A percentile compares a stretch with the other conserved stretches of the same genome.
Evolutionary conservation across 2,113 vertebrate genomes (phyloP).

Genomic region (Xerus inauris): DNA sequence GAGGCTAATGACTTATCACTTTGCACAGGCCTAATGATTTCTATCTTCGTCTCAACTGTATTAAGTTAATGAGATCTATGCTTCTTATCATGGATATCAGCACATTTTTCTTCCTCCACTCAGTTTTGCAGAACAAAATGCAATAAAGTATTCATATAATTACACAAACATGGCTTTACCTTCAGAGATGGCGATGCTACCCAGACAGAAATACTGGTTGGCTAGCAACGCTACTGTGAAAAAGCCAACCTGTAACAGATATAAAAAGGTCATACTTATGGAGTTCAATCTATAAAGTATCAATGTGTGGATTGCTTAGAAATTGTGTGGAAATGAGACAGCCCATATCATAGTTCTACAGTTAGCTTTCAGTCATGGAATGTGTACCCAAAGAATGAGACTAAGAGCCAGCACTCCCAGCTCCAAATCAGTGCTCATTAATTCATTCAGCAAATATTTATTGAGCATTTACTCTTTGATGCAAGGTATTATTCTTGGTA

Average conservation of each 20-base stretch:
- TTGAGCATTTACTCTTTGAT: background rate
- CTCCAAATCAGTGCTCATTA: constrained; percentile 17
- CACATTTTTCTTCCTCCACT: constrained; percentile 49
- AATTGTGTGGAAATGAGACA: background rate
- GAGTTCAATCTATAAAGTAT: constrained; percentile 26
- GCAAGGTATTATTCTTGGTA: background rate
- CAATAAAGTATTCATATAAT: constrained; percentile 53
- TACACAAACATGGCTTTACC: constrained; percentile 43
- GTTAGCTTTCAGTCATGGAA: background rate
- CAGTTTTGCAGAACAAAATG: constrained; percentile 53
- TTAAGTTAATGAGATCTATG: constrained; percentile 68
- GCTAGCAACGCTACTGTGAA: background rate
- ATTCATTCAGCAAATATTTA: background rate
- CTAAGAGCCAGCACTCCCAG: background rate
- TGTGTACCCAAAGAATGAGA: background rate
- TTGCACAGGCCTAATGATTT: constrained; percentile 61
- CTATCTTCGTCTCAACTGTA: constrained; percentile 64
- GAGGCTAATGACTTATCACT: constrained; percentile 70
- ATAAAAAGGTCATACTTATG: background rate
- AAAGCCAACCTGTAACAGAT: background rate
- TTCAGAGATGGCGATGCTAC: background rate
- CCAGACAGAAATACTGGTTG: background rate
- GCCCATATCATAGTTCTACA: background rate
- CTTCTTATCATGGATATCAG: constrained; percentile 7
- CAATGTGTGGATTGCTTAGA: background rate